These are phyloP conservation scores for Cnemophilus loriae DNA, from an alignment of 2,113 vertebrate species.

Conservation along the genomic window DNA sequence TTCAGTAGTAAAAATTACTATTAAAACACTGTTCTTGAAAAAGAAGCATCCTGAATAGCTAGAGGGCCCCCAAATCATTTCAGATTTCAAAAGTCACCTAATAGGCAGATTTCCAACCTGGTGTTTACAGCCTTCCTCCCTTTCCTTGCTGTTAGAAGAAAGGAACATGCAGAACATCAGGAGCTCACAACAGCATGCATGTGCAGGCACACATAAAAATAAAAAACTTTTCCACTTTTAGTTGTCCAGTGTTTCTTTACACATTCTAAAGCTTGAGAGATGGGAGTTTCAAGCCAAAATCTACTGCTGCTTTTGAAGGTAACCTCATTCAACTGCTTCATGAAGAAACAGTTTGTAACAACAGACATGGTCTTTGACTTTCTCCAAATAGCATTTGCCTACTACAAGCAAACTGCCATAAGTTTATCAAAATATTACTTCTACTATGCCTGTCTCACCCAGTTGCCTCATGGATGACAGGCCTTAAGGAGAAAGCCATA, in stretches of 20 bases:
- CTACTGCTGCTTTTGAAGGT: not conserved
- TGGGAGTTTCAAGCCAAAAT: not conserved
- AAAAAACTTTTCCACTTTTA: not conserved
- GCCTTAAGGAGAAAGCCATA: not conserved
- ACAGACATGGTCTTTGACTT: not conserved
- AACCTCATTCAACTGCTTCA: not conserved
- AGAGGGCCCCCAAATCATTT: not conserved
- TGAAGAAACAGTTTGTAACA: not conserved
- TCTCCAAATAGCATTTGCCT: not conserved
- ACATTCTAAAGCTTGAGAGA: not conserved
- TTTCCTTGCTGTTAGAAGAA: not conserved
- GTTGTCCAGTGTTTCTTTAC: not conserved
- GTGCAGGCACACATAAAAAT: not conserved
- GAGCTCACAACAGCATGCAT: not conserved
- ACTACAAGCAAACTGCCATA: not conserved
- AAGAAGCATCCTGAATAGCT: not conserved
- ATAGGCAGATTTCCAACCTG: not conserved
- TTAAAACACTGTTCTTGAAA: not conserved
- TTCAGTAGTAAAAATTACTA: not conserved
- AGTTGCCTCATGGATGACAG: not conserved
- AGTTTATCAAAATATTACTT: not conserved
- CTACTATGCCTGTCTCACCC: not conserved
- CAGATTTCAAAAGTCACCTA: not conserved
- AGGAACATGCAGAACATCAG: not conserved
- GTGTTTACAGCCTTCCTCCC: not conserved